phyloP scores from a whole-genome alignment of 2,797 vertebrate species.

The Decapterus maruadsi region DNA sequence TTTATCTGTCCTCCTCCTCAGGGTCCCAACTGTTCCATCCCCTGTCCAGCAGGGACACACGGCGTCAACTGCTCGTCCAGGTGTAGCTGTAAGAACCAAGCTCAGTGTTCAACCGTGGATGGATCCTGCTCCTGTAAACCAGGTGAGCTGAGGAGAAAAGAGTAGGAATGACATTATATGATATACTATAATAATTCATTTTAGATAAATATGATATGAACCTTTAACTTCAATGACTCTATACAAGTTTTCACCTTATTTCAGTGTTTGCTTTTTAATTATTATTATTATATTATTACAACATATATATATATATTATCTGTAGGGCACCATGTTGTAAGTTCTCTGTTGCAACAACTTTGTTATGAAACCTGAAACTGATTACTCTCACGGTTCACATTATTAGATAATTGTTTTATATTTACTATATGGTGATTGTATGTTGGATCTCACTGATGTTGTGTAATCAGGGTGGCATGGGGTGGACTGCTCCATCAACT shows the following conservation, averaged over 20 bases:
- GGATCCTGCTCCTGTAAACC: constrained; percentile 94
- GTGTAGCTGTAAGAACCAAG: constrained; percentile 92
- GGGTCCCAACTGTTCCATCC: constrained; percentile 88
- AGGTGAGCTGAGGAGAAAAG: constrained; percentile 82
- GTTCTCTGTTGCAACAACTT: neutral
- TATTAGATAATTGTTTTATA: neutral
- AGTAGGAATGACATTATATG: neutral
- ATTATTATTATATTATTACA: no score
- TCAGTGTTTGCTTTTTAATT: no score
- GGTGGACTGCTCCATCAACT: constrained; percentile 96
- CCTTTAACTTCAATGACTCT: neutral
- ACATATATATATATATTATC: no score
- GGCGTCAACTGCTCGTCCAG: constrained; percentile 93
- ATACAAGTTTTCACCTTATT: neutral
- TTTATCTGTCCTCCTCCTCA: constrained; percentile 58
- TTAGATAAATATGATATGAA: neutral
- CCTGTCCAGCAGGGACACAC: constrained; percentile 87
- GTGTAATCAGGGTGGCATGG: constrained; percentile 93
- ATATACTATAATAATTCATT: neutral
- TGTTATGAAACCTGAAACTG: neutral
- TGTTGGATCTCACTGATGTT: neutral
- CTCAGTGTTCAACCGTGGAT: constrained; percentile 92
- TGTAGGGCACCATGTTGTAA: neutral
- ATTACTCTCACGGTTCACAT: neutral
- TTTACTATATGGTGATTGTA: neutral